Evolutionary conservation across 2,888 invertebrate genomes (phyloP).

Genomic region (Piscicola geometra): DNA sequence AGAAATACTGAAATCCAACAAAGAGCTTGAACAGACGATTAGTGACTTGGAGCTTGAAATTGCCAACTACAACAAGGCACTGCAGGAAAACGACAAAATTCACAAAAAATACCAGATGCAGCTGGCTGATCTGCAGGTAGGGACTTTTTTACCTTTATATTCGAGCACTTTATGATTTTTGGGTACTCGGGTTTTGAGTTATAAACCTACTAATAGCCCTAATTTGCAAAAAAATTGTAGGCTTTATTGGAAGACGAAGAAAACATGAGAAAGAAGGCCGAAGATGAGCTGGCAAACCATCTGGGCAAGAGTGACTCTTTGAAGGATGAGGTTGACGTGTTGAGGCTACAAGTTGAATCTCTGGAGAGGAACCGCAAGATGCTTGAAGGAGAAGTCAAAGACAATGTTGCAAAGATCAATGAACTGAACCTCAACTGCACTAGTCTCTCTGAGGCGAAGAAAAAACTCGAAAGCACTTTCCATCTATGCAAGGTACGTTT

Average conservation of each 20-base stretch:
- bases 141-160: background rate
- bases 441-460: conserved; percentile 91
- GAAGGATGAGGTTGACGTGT: conserved; percentile 96
- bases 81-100: conserved; percentile 97
- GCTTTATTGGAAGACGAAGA: conserved; percentile 95
- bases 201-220: background rate
- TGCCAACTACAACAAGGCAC: conserved; percentile 97
- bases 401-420: conserved; percentile 95
- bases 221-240: conserved; percentile 62
- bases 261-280: conserved; percentile 91
- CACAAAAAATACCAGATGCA: conserved; percentile 85
- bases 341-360: conserved; percentile 82
- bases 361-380: conserved; percentile 96
- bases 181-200: background rate
- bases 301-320: conserved; percentile 95
- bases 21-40: conserved; percentile 99
- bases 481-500: conserved; percentile 82
- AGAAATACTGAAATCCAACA: conserved; percentile 99
- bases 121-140: conserved; percentile 58
- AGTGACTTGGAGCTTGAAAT: conserved; percentile 97
- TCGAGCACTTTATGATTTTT: background rate
- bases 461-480: conserved; percentile 96
- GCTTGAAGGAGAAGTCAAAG: conserved; percentile 93
- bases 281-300: conserved; percentile 93
- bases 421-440: conserved; percentile 90